Base-by-base conservation (phyloP, 2,113 vertebrate species). In the Varanus komodoensis region DNA sequence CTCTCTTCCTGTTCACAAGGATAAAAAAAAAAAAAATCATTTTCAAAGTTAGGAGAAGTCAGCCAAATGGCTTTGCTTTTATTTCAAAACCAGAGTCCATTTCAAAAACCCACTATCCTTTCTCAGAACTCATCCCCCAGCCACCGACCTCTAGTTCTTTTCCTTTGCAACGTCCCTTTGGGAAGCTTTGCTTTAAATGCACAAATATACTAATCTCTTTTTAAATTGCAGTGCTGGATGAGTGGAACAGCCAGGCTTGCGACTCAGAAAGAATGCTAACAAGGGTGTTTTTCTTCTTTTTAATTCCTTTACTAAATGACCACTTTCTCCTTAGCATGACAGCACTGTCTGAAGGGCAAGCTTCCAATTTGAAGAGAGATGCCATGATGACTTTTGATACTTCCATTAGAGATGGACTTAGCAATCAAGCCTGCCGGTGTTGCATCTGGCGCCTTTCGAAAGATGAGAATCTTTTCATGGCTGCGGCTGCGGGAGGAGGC, bases 291-390 rank as follows among this genome's bases (percentile, higher is more conserved):
- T 17, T 48, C 44, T 17, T 50, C 67, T 89, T 48, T 48, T 68
- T 85, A 82, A 93, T 95, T 93, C 93, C 90, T 95, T 90, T 93
- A 90, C 92, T 91, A 95, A 96, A 95, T 95, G 95, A 93, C 94
- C 93, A 92, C 91, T 96, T 96, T 95, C 94, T 92, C 93, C 94
- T 94, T 90, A 83, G 86, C 75, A 77, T 80, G 87, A 95, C 95
- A 95, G 94, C 93, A 85, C 89, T 74, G 93, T 95, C 93, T 95
- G 95, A 95, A 96, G 95, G 95, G 92, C 93, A 94, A 95, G 89
- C 92, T 73, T 95, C 92, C 93, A 94, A 92, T 91, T 69, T 93
- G 91, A 95, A 95, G 89, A 94, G 94, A 95, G 95, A 96, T 95
- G 77, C 93, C 69, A 90, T 48, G 90, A 89, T 94, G 93, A 92